phyloP scores from a whole-genome alignment of 1,140 invertebrate genomes.

The Subanguina moxae region DNA sequence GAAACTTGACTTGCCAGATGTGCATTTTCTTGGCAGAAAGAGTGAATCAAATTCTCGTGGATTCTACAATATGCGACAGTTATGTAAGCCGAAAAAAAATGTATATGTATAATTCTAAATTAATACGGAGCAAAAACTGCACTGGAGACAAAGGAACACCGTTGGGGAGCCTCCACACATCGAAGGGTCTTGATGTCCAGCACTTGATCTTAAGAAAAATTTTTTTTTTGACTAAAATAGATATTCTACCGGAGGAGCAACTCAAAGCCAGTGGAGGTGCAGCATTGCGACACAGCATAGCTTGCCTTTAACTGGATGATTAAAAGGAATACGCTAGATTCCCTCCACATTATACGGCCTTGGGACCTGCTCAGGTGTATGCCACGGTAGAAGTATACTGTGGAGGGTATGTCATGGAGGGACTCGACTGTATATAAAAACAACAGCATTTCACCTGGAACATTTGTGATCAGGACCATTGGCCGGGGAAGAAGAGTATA shows the following conservation, averaged over 20 bases:
- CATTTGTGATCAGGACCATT: constrained; percentile 5
- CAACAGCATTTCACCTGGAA: neutral
- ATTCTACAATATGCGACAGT: neutral
- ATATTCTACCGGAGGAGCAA: constrained; percentile 13
- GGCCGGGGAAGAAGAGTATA: constrained; percentile 14
- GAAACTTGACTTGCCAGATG: neutral
- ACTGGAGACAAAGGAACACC: neutral
- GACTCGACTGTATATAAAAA: neutral
- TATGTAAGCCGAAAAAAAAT: neutral
- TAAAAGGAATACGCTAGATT: no score
- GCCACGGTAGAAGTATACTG: no score
- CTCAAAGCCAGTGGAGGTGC: constrained; percentile 13
- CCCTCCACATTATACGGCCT: no score
- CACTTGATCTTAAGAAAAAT: constrained; percentile 8
- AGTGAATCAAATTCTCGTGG: neutral
- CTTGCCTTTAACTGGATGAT: neutral
- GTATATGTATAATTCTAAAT: neutral
- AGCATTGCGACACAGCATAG: constrained; percentile 13
- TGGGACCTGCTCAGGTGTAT: no score
- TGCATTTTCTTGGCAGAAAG: neutral
- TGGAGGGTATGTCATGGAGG: no score
- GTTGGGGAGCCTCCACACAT: constrained; percentile 6
- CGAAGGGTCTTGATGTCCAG: constrained; percentile 12
- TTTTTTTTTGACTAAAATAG: neutral
- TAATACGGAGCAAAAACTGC: neutral